Base-by-base conservation (phyloP, 2,797 vertebrate species). In the Botia kubotai region DNA sequence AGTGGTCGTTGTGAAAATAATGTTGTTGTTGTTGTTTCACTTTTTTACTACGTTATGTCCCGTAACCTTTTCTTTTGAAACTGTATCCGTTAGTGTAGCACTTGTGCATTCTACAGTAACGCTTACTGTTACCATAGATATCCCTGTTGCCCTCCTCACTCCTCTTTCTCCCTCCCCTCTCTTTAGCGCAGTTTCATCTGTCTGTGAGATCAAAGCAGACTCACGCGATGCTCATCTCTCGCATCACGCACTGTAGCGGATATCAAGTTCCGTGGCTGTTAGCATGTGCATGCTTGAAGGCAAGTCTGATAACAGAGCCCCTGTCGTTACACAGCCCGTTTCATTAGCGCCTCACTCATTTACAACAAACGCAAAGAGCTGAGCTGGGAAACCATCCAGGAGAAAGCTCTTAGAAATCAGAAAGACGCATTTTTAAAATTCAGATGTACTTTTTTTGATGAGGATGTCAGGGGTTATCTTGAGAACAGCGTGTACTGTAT, bases 391-490 rank as follows among this genome's bases (percentile, higher is more conserved):
- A 77, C 52, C 50, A 55, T 77, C 29, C 50, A 67, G 33, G 33
- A 77, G 75, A 55, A 62, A 72, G 46, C 46, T 43, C 43, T 72
- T 72, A 26, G 68, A 79, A 79, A 72, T 79, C 77, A 72, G 46
- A 8, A 72, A 53, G 33, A 57, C 52, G 26, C n/a, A 43, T 33
- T 67, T 19, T 75, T 65, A 7, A 3, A 19, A 14, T 17, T 6
- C 8, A 36, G 26, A 33, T 63, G 72, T 63, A 33, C 4, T 33
- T 14, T 62, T 48, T 82, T 63, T 26, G 50, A 77, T 70, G 69
- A 72, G 55, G 29, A 53, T 57, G 68, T 67, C 70, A 19, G 19
- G 13, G 5, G 52, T 16, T 11, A 21, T 70, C 1, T 70, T 23
- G 14, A 4, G 7, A 5, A 4, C 48, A 52, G 57, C 62, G 16